phyloP scores from a whole-genome alignment of 2,113 vertebrate species.

The Polyodon spathula region DNA sequence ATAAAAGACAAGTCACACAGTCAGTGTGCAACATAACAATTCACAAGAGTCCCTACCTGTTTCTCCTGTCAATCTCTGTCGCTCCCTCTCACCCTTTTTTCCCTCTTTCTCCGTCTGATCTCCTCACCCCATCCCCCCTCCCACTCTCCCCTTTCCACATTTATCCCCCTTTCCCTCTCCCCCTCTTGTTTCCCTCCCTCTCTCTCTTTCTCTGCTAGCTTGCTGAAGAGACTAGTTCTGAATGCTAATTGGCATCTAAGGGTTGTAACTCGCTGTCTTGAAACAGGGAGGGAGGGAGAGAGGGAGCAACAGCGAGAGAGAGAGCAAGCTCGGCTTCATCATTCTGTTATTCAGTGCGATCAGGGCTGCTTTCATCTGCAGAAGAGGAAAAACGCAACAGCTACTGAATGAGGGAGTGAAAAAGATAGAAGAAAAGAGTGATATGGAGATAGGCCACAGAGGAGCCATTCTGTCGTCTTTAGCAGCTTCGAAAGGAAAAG shows the following conservation, averaged over 20 bases:
- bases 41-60: constrained; percentile 20
- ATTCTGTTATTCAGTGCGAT: constrained; percentile 32
- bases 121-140: too few species aligned
- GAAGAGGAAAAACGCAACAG: constrained; percentile 12
- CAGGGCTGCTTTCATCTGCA: constrained; percentile 34
- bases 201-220: constrained; percentile 18
- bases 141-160: neutral
- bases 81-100: constrained; percentile 2
- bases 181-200: constrained; percentile 7
- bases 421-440: constrained; percentile 22
- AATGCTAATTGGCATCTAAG: constrained; percentile 42
- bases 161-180: neutral
- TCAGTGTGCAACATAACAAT: constrained; percentile 35
- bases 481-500: neutral
- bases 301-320: constrained; percentile 13
- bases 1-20: constrained; percentile 10
- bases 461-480: neutral
- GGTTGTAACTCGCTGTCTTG: constrained; percentile 51
- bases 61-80: constrained; percentile 2
- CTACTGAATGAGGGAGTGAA: constrained; percentile 12
- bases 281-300: constrained; percentile 30
- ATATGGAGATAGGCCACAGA: neutral
- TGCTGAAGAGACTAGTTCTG: constrained; percentile 25
- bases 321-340: constrained; percentile 30
- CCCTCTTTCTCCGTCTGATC: constrained; percentile 5